These are phyloP conservation scores for Amphimallon solstitiale DNA, from an alignment of 2,888 invertebrate genomes.

Conservation along the genomic window DNA sequence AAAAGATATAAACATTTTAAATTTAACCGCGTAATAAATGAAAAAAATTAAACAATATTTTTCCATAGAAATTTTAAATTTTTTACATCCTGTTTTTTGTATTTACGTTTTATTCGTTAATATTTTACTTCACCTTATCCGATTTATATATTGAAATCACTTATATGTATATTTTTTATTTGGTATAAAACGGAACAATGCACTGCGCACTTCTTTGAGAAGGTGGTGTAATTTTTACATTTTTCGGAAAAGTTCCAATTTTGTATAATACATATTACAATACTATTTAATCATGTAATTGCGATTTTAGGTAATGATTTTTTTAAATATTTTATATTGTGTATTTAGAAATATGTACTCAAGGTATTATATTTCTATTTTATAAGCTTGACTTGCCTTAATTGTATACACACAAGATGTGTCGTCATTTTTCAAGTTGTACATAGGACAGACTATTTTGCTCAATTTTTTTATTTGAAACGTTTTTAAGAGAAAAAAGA, in stretches of 20 bases:
- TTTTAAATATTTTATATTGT: slow-evolving; percentile 19
- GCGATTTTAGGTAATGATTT: slow-evolving; percentile 27
- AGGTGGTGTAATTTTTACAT: too few relatives aligned
- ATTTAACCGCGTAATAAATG: too few relatives aligned
- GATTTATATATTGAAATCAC: not conserved
- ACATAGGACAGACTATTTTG: slow-evolving; percentile 26
- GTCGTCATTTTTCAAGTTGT: slow-evolving; percentile 17
- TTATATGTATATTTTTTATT: not conserved
- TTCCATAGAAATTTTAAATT: too few relatives aligned
- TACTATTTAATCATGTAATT: slow-evolving; percentile 21
- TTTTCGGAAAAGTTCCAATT: slow-evolving; percentile 5
- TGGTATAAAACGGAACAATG: not conserved
- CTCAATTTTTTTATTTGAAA: slow-evolving; percentile 38
- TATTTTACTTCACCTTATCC: not conserved
- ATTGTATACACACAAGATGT: slow-evolving; percentile 1
- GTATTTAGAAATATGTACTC: slow-evolving; percentile 27
- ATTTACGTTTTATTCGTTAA: too few relatives aligned
- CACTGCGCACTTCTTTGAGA: too few relatives aligned
- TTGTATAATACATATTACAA: too few relatives aligned
- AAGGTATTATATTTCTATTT: slow-evolving; percentile 28
- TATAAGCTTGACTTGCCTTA: slow-evolving; percentile 30
- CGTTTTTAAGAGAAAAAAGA: not conserved
- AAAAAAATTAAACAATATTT: too few relatives aligned
- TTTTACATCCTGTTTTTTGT: too few relatives aligned
- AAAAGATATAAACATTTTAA: too few relatives aligned